phyloP scores from a whole-genome alignment of 2,113 vertebrate species.

The Hoplias malabaricus region DNA sequence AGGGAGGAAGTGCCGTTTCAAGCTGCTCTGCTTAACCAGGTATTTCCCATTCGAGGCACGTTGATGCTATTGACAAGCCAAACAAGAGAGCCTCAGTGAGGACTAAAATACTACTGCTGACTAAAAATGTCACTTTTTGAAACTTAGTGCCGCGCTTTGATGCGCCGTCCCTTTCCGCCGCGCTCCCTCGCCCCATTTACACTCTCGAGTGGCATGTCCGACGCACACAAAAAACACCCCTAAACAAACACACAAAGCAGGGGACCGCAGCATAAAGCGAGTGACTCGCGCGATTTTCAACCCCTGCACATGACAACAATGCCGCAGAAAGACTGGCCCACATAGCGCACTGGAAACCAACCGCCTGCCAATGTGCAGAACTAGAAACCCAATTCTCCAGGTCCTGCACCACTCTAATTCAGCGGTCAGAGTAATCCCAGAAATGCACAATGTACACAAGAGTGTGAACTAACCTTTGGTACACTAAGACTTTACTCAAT shows the following conservation, averaged over 20 bases:
- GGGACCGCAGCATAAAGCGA: constrained; percentile 16
- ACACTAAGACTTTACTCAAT: neutral
- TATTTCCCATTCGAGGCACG: constrained; percentile 57
- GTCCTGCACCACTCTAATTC: neutral
- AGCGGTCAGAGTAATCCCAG: neutral
- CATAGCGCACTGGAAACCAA: neutral
- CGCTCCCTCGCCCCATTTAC: constrained; percentile 23
- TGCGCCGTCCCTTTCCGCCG: constrained; percentile 42
- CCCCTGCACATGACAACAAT: constrained; percentile 30
- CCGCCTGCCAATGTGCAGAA: neutral
- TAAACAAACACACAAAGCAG: constrained; percentile 33
- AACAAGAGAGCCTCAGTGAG: constrained; percentile 59
- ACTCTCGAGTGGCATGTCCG: constrained; percentile 44
- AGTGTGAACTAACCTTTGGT: neutral
- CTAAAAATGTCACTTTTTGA: constrained; percentile 62
- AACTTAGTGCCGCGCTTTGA: constrained; percentile 50
- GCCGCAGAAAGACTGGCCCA: neutral
- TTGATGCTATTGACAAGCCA: constrained; percentile 52
- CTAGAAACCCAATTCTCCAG: neutral
- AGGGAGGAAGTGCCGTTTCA: constrained; percentile 46
- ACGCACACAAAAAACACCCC: constrained; percentile 37
- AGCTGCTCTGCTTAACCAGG: constrained; percentile 49
- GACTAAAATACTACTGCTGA: constrained; percentile 57
- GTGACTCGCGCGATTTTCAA: constrained; percentile 33
- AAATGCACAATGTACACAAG: neutral